Base-by-base conservation (phyloP, 2,888 invertebrate species). In the Polyommatus iphigenia region DNA sequence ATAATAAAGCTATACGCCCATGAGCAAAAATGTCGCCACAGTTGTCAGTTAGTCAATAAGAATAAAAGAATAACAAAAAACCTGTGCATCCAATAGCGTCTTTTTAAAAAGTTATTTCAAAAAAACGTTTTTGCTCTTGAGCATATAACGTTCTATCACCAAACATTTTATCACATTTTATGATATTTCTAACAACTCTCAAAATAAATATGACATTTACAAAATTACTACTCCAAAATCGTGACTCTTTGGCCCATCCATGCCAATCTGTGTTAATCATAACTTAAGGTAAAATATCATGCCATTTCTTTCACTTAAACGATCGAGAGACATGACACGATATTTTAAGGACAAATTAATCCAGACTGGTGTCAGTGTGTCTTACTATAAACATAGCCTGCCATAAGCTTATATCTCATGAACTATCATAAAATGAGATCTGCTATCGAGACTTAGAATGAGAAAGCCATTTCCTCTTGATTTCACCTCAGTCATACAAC, bases 351-450 rank as follows among this genome's bases (percentile, higher is more conserved):
- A 15, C 4, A 4, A 50, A 50, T 50, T 46, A 46, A 18, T 5
- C 54, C 18, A 18, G 54, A 54, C 18, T 54, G 54, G 54, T 54
- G 54, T 54, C 4, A 54, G 54, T 54, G 54, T 18, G 15, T 18
- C 18, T 54, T 5, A 46, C 46, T 54, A 3, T 15, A 29, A 67
- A 67, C 15, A 15, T 32, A 67, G 29, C 67, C 29, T 67, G 67
- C 29, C 29, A 67, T 67, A 29, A 18, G 32, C 67, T 29, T 29
- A 18, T 29, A 32, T 29, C 62, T 62, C 62, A 20, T 67, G 29
- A 67, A 67, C 67, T 67, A 67, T 67, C 67, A 67, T 67, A 67
- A 67, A 67, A 67, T 67, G 67, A 67, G 67, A 67, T 67, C 32
- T 67, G 0, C 18, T 13, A 62, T 67, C 2, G 29, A 67, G 67